Conservation (phyloP, 2,797 vertebrate genomes). For the Perodicticus potto region DNA sequence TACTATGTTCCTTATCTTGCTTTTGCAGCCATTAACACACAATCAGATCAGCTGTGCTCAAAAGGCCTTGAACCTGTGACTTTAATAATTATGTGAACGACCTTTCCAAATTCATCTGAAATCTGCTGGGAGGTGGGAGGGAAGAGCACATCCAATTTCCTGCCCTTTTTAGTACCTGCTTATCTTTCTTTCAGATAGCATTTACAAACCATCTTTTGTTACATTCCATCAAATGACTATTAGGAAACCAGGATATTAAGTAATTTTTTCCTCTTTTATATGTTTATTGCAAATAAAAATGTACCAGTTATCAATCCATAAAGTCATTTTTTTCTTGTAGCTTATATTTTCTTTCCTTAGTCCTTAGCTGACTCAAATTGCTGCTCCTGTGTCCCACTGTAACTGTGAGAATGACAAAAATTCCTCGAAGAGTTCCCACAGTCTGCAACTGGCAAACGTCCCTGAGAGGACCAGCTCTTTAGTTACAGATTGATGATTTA, state of each 20-base stretch:
- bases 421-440: conserved; percentile 76
- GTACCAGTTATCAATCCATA: conserved; percentile 54
- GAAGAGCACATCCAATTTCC: conserved; percentile 75
- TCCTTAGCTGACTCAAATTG: conserved; percentile 68
- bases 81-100: conserved; percentile 86
- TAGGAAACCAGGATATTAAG: conserved; percentile 58
- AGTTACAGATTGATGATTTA: conserved; percentile 92
- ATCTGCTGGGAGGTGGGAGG: conserved; percentile 71
- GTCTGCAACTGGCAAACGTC: conserved; percentile 74
- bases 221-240: conserved; percentile 11
- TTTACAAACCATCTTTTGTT: conserved; percentile 74
- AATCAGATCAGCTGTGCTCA: conserved; percentile 83
- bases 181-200: conserved; percentile 23
- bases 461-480: conserved; percentile 85
- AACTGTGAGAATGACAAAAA: conserved; percentile 78
- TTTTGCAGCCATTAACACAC: conserved; percentile 83
- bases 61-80: conserved; percentile 83
- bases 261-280: conserved; percentile 38
- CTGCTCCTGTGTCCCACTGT: conserved; percentile 17
- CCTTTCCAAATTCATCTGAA: conserved; percentile 85
- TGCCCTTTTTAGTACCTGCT: conserved; percentile 65
- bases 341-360: conserved; percentile 64
- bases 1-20: conserved; percentile 83
- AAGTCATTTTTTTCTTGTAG: conserved; percentile 27
- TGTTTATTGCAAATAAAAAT: conserved; percentile 73